These are phyloP conservation scores for Microchirus variegatus DNA, from an alignment of 2,797 vertebrate genomes.

Conservation along the genomic window DNA sequence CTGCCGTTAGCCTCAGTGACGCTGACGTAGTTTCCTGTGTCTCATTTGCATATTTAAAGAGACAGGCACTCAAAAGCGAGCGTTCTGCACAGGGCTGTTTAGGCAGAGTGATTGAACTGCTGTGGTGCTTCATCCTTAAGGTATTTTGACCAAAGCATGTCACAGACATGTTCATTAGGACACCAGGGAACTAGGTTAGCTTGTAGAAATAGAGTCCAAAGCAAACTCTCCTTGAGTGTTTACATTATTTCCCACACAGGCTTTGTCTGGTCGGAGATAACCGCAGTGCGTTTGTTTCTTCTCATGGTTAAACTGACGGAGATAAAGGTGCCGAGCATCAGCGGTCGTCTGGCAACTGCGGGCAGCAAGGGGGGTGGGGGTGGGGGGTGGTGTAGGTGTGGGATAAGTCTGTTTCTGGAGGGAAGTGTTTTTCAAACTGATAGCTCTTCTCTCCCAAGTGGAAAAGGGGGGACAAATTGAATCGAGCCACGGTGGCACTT, in stretches of 20 bases:
- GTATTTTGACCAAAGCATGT: too few species aligned
- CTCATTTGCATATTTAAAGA: too few species aligned
- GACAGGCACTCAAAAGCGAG: too few species aligned
- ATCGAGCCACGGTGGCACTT: constrained; percentile 74
- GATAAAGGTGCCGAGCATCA: constrained; percentile 39
- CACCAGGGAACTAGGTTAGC: too few species aligned
- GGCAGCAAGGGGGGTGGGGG: constrained; percentile 25
- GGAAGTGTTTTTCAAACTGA: constrained; percentile 73
- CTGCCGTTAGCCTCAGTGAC: too few species aligned
- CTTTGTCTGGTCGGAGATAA: constrained; percentile 46
- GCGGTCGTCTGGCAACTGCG: constrained; percentile 22
- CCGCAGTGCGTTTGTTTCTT: constrained; percentile 43
- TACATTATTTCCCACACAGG: constrained; percentile 11
- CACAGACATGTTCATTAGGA: too few species aligned
- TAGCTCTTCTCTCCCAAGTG: constrained; percentile 43
- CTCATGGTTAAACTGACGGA: constrained; percentile 25
- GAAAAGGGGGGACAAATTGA: constrained; percentile 62
- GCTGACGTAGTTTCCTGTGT: too few species aligned
- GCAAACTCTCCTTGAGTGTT: constrained; percentile 22
- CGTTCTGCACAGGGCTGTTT: too few species aligned
- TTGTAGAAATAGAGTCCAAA: too few species aligned
- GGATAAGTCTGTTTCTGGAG: constrained; percentile 61
- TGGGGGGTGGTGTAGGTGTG: constrained; percentile 63
- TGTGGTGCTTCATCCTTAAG: too few species aligned
- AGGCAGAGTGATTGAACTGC: too few species aligned